Evolutionary conservation across 2,888 invertebrate species (phyloP).

Genomic region (Cerceris rybyensis): DNA sequence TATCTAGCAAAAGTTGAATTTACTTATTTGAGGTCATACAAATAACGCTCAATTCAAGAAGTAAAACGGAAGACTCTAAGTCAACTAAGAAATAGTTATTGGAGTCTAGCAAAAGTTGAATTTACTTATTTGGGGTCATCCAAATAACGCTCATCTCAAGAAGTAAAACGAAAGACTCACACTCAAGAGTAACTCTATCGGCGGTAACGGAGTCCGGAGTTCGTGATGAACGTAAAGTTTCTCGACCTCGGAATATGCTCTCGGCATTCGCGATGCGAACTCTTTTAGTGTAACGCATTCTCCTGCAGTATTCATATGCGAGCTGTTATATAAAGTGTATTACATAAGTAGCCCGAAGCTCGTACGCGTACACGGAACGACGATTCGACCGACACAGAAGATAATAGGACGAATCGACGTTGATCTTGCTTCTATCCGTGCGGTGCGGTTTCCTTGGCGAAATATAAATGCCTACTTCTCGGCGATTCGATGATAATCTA

Average conservation of each 20-base stretch:
- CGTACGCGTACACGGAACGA: constrained; percentile 1
- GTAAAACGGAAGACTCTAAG: no score
- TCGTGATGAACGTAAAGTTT: neutral
- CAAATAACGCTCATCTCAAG: no score
- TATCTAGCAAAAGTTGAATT: no score
- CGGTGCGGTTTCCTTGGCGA: neutral
- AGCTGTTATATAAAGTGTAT: neutral
- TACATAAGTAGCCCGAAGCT: constrained; percentile 1
- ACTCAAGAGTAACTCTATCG: neutral
- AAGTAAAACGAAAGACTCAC: neutral
- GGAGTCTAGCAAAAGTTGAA: no score
- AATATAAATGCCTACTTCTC: neutral
- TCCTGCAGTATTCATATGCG: neutral
- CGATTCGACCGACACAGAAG: neutral
- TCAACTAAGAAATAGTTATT: no score
- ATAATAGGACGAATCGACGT: neutral
- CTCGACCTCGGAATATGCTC: neutral
- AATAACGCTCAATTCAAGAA: no score
- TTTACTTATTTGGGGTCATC: no score
- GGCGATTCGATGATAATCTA: neutral
- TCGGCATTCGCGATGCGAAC: constrained; percentile 3
- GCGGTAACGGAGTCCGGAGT: neutral
- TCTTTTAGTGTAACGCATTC: constrained; percentile 3
- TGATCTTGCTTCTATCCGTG: neutral
- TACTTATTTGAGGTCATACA: no score